Conservation (phyloP, 2,113 vertebrate species). For the Pterocles burchelli region DNA sequence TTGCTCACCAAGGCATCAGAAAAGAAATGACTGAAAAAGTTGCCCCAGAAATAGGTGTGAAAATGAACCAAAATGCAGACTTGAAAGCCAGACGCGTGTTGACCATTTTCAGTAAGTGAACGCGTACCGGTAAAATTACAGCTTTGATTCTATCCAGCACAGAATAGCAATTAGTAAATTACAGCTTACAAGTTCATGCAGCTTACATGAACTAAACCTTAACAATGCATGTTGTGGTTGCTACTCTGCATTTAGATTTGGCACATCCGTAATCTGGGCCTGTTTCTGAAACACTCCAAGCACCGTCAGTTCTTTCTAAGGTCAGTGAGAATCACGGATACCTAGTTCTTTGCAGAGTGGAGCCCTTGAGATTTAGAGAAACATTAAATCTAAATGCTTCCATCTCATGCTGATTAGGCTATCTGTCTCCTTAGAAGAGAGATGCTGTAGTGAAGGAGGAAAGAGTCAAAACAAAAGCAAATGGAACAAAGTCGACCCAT, state of each 20-base stretch:
- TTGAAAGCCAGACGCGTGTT: not conserved
- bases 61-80: not conserved
- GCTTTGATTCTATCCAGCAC: not conserved
- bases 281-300: not conserved
- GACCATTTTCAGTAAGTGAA: not conserved
- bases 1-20: not conserved
- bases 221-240: not conserved
- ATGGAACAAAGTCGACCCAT: not conserved
- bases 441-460: not conserved
- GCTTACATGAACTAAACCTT: not conserved
- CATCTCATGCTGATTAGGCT: not conserved
- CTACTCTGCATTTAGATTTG: slow-evolving; percentile 14
- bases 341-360: not conserved
- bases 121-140: not conserved
- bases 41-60: not conserved
- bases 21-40: not conserved
- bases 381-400: not conserved
- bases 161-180: slow-evolving; percentile 35
- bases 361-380: not conserved
- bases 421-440: not conserved
- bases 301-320: not conserved
- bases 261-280: not conserved
- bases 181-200: not conserved
- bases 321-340: not conserved
- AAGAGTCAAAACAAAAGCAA: not conserved